Conservation (phyloP, 2,113 vertebrate species). For the Phoenicopterus ruber region DNA sequence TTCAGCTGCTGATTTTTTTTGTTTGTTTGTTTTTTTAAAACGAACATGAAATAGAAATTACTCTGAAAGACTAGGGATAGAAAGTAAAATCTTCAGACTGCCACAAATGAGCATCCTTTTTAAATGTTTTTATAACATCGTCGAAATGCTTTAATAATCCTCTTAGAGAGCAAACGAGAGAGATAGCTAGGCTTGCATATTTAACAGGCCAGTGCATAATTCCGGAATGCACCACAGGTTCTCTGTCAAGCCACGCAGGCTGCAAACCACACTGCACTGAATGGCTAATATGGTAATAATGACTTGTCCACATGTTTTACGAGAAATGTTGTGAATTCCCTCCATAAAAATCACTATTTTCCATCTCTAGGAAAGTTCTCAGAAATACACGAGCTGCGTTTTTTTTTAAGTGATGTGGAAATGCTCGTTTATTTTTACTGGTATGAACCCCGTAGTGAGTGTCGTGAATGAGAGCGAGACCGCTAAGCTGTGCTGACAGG, state of each 20-base stretch:
- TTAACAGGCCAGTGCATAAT: background rate
- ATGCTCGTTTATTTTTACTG: background rate
- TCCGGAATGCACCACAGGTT: background rate
- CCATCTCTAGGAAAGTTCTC: background rate
- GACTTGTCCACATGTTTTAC: background rate
- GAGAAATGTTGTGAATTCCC: background rate
- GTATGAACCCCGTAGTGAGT: background rate
- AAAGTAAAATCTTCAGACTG: background rate
- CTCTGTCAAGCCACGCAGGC: background rate
- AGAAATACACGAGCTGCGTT: background rate
- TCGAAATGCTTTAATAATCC: background rate
- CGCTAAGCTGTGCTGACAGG: background rate
- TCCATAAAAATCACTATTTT: background rate
- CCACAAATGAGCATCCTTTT: background rate
- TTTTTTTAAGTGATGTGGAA: background rate
- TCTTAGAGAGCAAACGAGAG: background rate
- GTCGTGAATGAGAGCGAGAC: background rate
- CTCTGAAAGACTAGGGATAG: background rate
- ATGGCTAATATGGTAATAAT: background rate
- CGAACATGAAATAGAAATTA: background rate
- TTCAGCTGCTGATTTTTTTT: background rate
- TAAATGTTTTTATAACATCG: background rate
- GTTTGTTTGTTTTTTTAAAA: background rate
- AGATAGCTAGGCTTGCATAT: background rate
- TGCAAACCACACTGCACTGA: background rate